phyloP scores from a whole-genome alignment of 2,797 vertebrate genomes.

The Australoheros facetus region DNA sequence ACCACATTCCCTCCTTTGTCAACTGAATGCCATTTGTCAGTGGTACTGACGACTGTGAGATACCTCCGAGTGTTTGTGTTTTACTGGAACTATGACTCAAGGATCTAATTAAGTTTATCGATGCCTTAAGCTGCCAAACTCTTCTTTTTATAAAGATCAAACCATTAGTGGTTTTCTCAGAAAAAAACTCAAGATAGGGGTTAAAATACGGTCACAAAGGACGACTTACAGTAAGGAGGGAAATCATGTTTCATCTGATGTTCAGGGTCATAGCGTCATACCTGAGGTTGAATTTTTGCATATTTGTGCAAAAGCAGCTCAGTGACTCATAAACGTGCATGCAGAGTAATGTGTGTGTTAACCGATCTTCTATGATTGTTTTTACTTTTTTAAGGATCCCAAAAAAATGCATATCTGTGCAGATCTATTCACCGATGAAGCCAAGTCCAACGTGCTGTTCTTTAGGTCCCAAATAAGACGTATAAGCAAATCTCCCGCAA shows the following conservation, averaged over 20 bases:
- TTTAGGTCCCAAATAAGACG: background rate
- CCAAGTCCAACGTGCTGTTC: background rate
- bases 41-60: slow-evolving; percentile 22
- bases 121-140: slow-evolving; percentile 20
- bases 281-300: slow-evolving; percentile 34
- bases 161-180: slow-evolving; percentile 11
- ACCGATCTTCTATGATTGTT: background rate
- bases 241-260: slow-evolving; percentile 47
- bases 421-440: slow-evolving; percentile 10
- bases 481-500: background rate
- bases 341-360: slow-evolving; percentile 1
- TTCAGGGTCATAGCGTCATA: slow-evolving; percentile 16
- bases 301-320: slow-evolving; percentile 2
- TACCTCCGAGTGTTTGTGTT: slow-evolving; percentile 19
- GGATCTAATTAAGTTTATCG: slow-evolving; percentile 24
- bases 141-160: slow-evolving; percentile 14
- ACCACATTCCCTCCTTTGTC: slow-evolving; percentile 36
- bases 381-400: background rate
- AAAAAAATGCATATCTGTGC: background rate
- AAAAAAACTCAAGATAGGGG: background rate
- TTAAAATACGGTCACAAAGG: slow-evolving; percentile 8
- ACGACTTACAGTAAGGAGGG: background rate
- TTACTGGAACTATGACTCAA: slow-evolving; percentile 32
- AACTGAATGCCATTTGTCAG: slow-evolving; percentile 33
- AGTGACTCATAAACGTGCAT: slow-evolving; percentile 9